These are phyloP conservation scores for Prunella himalayana DNA, from an alignment of 2,113 vertebrate species.

Conservation along the genomic window DNA sequence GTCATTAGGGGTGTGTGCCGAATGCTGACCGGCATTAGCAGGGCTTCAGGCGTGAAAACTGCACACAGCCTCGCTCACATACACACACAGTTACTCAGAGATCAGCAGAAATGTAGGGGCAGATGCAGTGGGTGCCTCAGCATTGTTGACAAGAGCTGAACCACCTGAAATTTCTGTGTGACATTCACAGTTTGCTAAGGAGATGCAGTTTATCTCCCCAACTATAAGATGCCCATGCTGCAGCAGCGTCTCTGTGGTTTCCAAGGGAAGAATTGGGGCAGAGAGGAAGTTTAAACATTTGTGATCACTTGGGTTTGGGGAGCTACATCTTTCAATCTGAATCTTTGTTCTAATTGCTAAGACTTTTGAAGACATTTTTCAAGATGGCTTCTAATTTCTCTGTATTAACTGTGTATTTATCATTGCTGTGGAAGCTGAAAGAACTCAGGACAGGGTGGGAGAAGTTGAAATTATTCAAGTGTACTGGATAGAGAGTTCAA, in stretches of 20 bases:
- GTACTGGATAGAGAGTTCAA: neutral
- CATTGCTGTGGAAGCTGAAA: neutral
- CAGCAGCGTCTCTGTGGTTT: rapidly evolving
- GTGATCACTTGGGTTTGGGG: neutral
- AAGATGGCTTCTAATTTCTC: neutral
- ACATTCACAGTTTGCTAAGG: neutral
- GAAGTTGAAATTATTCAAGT: neutral
- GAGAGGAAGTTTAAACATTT: neutral
- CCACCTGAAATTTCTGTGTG: neutral
- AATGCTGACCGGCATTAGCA: neutral
- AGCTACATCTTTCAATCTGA: neutral
- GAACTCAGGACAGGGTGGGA: neutral
- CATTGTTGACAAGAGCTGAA: neutral
- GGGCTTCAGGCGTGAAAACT: neutral
- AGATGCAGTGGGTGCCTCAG: neutral
- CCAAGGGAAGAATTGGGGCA: neutral
- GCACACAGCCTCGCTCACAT: rapidly evolving
- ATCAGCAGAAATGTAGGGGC: neutral
- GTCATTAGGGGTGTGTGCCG: neutral
- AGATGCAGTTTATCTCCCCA: rapidly evolving
- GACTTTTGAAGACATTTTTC: neutral
- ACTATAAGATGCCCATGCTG: neutral
- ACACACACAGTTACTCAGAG: rapidly evolving
- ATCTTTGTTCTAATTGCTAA: neutral
- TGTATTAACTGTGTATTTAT: neutral